Evolutionary conservation across 2,888 invertebrate genomes (phyloP).

Genomic region (Drosophila affinis): DNA sequence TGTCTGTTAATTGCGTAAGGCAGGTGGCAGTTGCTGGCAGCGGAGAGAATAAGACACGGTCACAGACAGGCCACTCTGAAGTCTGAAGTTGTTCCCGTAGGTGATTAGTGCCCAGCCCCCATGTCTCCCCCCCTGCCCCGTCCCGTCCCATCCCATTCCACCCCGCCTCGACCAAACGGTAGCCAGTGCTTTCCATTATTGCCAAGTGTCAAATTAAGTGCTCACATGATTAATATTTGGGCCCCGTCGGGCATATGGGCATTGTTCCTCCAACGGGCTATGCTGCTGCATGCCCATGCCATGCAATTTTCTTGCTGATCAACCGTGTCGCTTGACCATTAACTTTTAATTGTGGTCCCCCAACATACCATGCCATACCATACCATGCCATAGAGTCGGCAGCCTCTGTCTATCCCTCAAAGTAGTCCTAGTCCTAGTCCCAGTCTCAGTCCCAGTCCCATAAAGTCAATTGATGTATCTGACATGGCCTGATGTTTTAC

Average conservation of each 20-base stretch:
- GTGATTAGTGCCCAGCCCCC: slow-evolving; percentile 69
- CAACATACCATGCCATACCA: too few relatives aligned
- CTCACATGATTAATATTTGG: slow-evolving; percentile 73
- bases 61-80: slow-evolving; percentile 73
- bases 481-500: slow-evolving; percentile 41
- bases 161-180: slow-evolving; percentile 27
- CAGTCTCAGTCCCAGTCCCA: slow-evolving; percentile 53
- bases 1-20: slow-evolving; percentile 76
- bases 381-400: neutral
- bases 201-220: slow-evolving; percentile 79
- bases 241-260: slow-evolving; percentile 25
- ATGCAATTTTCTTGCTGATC: slow-evolving; percentile 71
- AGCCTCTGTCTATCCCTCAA: slow-evolving; percentile 30
- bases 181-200: slow-evolving; percentile 71
- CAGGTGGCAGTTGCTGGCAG: slow-evolving; percentile 66
- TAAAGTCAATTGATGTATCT: slow-evolving; percentile 54
- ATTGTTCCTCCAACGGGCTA: slow-evolving; percentile 27
- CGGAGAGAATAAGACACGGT: slow-evolving; percentile 66
- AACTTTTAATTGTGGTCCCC: slow-evolving; percentile 66
- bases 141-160: neutral
- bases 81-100: slow-evolving; percentile 75
- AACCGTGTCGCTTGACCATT: slow-evolving; percentile 74
- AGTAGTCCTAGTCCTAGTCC: slow-evolving; percentile 61
- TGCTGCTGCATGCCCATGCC: slow-evolving; percentile 11
- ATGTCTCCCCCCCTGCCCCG: neutral